Percentiles rank a stretch among this genome's conserved stretches.
phyloP scores from a whole-genome alignment of 2,888 invertebrate genomes.

The Odontothrips loti region DNA sequence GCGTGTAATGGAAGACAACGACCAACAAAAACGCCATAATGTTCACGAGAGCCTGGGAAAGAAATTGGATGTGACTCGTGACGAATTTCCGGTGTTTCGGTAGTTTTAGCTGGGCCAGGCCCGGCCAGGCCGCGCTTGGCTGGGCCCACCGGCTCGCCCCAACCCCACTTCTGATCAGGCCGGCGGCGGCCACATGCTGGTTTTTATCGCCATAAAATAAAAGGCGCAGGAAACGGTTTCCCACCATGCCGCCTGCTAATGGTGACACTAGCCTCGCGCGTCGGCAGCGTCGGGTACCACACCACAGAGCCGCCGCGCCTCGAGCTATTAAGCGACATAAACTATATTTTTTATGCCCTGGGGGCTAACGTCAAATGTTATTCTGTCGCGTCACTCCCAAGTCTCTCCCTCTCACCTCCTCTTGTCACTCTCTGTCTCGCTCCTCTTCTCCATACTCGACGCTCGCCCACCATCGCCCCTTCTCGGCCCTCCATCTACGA shows the following conservation, averaged over 20 bases:
- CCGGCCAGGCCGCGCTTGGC: too few species aligned
- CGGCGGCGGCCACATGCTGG: neutral
- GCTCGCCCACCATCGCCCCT: neutral
- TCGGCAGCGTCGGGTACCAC: neutral
- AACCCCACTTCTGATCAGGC: neutral
- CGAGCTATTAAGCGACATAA: neutral
- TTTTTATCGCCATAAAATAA: conserved; percentile 1
- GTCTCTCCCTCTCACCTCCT: neutral
- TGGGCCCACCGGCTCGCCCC: too few species aligned
- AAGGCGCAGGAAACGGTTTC: conserved; percentile 5
- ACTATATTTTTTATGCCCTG: neutral
- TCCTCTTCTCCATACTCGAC: neutral
- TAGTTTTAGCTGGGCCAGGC: neutral
- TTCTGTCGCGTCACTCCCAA: neutral
- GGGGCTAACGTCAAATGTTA: neutral
- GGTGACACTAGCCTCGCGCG: neutral
- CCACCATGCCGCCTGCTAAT: neutral
- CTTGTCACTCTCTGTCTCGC: neutral
- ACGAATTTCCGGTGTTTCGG: too few species aligned
- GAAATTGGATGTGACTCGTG: too few species aligned
- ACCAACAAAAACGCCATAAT: too few species aligned
- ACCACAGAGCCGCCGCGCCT: neutral
- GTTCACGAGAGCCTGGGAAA: too few species aligned
- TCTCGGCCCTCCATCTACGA: neutral
- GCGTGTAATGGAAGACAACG: too few species aligned